Conservation (phyloP, 2,113 vertebrate genomes). For the Neolamprologus brichardi region DNA sequence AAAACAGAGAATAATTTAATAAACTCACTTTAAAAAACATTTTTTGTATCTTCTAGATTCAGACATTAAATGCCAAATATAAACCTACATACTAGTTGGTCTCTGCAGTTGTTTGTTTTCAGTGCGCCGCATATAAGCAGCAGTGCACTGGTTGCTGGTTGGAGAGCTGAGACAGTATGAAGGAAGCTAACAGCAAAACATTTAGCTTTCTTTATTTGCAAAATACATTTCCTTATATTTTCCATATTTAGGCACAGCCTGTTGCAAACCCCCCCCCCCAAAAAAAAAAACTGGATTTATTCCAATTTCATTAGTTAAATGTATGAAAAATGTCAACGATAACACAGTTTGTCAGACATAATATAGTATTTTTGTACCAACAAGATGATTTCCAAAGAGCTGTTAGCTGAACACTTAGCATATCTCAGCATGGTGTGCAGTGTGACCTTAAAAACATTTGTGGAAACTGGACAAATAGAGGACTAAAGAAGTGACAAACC, state of each 20-base stretch:
- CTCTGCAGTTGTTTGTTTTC: not conserved
- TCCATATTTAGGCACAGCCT: not conserved
- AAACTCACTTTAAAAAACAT: not conserved
- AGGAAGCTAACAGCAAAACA: not conserved
- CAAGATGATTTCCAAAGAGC: not conserved
- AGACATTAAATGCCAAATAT: not conserved
- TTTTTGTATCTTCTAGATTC: not conserved
- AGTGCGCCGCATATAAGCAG: not conserved
- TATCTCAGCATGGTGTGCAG: not conserved
- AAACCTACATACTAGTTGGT: not conserved
- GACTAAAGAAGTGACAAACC: not conserved
- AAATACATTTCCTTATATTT: not conserved
- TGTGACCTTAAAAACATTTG: not conserved
- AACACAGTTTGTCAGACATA: not conserved
- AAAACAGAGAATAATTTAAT: not conserved
- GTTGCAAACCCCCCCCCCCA: too few relatives aligned
- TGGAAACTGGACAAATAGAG: not conserved
- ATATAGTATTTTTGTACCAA: not conserved
- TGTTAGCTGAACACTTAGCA: not conserved
- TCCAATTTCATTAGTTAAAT: not conserved
- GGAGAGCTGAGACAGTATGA: not conserved
- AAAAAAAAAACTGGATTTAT: not conserved
- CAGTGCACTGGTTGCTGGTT: not conserved
- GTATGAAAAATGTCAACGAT: not conserved
- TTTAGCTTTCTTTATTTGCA: not conserved